A percentile compares a stretch with the other conserved stretches of the same genome.
Evolutionary conservation across 2,797 vertebrate species (phyloP).

Genomic region (Erethizon dorsatum): DNA sequence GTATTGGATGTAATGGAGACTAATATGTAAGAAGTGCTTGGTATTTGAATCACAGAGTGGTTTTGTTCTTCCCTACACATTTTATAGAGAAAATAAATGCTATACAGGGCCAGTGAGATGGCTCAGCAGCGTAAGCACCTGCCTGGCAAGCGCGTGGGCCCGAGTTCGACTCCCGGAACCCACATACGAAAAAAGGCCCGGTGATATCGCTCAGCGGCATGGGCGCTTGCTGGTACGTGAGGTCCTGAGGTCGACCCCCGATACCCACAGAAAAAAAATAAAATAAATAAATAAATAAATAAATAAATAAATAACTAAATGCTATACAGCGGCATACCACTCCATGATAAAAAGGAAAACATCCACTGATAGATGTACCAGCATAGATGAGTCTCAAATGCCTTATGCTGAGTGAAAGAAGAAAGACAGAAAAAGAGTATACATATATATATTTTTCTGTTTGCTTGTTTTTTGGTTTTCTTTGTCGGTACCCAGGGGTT

Average conservation of each 20-base stretch:
- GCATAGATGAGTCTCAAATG: conserved; percentile 29
- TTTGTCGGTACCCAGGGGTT: too few species aligned
- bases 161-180: too few species aligned
- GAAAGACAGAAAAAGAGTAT: background rate
- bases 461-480: too few species aligned
- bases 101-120: background rate
- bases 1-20: background rate
- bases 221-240: too few species aligned
- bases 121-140: too few species aligned
- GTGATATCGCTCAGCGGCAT: too few species aligned
- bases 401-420: conserved; percentile 47
- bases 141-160: too few species aligned
- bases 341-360: conserved; percentile 23
- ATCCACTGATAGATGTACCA: conserved; percentile 9
- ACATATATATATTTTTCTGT: background rate
- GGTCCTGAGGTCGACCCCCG: too few species aligned
- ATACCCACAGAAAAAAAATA: too few species aligned
- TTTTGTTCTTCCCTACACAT: background rate
- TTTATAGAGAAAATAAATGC: conserved; percentile 33
- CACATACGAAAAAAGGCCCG: too few species aligned
- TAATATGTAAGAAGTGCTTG: background rate
- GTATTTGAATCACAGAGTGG: background rate
- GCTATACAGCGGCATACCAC: background rate
- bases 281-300: too few species aligned
- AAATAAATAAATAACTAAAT: background rate